These are phyloP conservation scores for Pao palembangensis DNA, from an alignment of 2,113 vertebrate genomes.

Conservation along the genomic window DNA sequence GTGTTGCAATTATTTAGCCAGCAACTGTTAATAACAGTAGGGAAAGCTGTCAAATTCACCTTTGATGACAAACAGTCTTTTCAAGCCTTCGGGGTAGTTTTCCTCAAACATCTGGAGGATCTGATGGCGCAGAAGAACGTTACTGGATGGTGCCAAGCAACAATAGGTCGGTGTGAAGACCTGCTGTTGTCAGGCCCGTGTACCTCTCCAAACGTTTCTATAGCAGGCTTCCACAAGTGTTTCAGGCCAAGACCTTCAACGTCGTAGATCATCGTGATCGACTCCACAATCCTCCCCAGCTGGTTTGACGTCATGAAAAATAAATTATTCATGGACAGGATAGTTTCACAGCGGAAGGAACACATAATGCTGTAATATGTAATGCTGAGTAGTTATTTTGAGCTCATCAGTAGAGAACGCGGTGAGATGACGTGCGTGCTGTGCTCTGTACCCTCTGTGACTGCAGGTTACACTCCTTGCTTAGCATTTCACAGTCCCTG, in stretches of 20 bases:
- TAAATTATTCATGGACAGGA: not conserved
- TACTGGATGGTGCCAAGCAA: not conserved
- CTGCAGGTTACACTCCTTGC: conserved; percentile 77
- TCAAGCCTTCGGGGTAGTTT: conserved; percentile 92
- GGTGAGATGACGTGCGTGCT: not conserved
- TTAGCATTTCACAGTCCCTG: conserved; percentile 87
- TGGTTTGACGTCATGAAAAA: conserved; percentile 41
- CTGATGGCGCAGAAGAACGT: conserved; percentile 61
- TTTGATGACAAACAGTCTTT: conserved; percentile 89
- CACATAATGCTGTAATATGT: too few species aligned
- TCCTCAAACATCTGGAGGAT: conserved; percentile 94
- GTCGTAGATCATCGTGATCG: conserved; percentile 89
- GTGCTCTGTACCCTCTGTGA: conserved; percentile 71
- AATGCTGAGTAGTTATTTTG: too few species aligned
- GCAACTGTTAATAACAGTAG: not conserved
- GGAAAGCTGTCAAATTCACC: conserved; percentile 62
- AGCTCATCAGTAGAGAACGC: not conserved
- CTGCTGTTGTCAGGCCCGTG: not conserved
- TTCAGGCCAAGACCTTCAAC: conserved; percentile 92
- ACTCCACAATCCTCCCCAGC: conserved; percentile 86
- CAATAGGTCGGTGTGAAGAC: not conserved
- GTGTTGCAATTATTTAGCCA: not conserved
- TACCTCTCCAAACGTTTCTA: conserved; percentile 90
- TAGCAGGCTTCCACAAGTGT: conserved; percentile 93
- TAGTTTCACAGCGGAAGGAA: too few species aligned